These are phyloP conservation scores for Paradoxurus hermaphroditus DNA, from an alignment of 2,113 vertebrate species.

Conservation along the genomic window DNA sequence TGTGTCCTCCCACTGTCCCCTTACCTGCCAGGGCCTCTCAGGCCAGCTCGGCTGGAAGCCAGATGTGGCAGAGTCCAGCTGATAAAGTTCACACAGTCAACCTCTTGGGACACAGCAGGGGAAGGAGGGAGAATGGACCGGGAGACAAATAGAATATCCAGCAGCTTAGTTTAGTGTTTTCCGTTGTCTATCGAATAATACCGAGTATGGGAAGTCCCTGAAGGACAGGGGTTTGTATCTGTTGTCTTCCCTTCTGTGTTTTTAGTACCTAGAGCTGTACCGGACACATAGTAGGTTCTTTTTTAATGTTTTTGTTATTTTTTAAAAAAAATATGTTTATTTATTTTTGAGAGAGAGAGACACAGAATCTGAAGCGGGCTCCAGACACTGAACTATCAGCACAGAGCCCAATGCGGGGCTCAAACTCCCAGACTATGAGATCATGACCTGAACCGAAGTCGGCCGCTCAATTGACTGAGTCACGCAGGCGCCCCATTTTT, in stretches of 20 bases:
- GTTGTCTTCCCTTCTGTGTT: not conserved
- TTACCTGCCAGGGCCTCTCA: not conserved
- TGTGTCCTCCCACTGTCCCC: not conserved
- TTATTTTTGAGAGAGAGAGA: too few relatives aligned
- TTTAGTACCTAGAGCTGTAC: not conserved
- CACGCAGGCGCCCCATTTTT: too few relatives aligned
- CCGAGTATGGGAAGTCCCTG: not conserved
- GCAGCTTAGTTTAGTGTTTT: not conserved
- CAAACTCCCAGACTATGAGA: too few relatives aligned
- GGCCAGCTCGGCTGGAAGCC: not conserved
- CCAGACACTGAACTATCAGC: too few relatives aligned
- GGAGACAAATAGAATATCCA: not conserved
- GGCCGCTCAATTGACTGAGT: too few relatives aligned
- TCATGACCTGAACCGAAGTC: too few relatives aligned
- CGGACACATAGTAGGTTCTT: not conserved
- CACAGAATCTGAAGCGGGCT: too few relatives aligned
- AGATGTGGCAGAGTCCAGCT: not conserved
- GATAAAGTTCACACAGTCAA: not conserved
- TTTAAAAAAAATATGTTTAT: too few relatives aligned
- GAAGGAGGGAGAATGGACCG: not conserved
- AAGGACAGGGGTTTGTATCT: not conserved
- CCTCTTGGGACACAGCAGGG: not conserved
- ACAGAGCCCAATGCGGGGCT: too few relatives aligned
- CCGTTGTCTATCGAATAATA: not conserved
- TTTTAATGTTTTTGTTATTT: too few relatives aligned